Evolutionary conservation across 2,113 vertebrate species (phyloP).

Genomic region (Pampusana beccarii): DNA sequence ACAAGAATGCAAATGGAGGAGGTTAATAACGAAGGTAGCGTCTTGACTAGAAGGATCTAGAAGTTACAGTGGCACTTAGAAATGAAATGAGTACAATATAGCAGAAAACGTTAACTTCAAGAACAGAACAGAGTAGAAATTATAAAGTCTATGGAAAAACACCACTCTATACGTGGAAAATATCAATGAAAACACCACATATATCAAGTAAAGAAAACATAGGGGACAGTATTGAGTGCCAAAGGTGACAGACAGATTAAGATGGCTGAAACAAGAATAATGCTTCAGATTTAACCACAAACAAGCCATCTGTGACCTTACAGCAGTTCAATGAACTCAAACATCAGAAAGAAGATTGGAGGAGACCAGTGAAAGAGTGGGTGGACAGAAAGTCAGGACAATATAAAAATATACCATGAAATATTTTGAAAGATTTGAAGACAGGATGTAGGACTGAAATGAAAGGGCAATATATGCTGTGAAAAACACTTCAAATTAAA

Average conservation of each 20-base stretch:
- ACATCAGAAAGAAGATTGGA: background rate
- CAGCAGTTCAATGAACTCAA: background rate
- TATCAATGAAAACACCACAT: background rate
- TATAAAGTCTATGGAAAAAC: background rate
- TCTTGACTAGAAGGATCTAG: background rate
- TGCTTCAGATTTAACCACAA: background rate
- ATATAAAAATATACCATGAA: conserved; percentile 19
- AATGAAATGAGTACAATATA: background rate
- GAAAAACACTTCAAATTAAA: background rate
- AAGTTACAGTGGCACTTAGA: background rate
- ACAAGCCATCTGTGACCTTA: conserved; percentile 28
- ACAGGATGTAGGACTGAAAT: background rate
- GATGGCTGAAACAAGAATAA: background rate
- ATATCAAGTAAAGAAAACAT: background rate
- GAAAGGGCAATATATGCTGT: background rate
- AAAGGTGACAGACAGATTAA: conserved; percentile 40
- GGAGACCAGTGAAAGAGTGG: background rate
- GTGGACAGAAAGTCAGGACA: background rate
- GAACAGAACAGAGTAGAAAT: background rate
- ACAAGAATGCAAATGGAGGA: background rate
- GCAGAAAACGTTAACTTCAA: background rate
- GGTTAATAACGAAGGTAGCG: background rate
- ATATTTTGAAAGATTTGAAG: conserved; percentile 31
- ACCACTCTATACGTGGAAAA: background rate
- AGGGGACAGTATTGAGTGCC: background rate